Conservation (phyloP, 1,140 invertebrate species). For the Anagrus nilaparvatae region DNA sequence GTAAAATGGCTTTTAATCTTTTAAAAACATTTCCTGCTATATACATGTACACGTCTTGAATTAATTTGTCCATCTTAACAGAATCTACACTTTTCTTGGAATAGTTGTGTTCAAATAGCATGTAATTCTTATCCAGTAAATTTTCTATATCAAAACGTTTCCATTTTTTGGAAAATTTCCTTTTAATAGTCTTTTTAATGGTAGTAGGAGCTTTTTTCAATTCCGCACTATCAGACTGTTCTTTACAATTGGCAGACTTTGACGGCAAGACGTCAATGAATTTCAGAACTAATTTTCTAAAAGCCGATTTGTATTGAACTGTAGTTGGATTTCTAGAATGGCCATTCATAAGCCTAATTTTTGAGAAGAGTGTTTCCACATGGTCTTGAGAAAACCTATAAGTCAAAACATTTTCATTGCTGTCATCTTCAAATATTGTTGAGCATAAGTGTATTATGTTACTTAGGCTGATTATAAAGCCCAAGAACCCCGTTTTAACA, state of each 20-base stretch:
- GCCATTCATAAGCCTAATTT: neutral
- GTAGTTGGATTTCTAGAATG: neutral
- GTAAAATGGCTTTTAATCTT: neutral
- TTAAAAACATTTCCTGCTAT: constrained; percentile 3
- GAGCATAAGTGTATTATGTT: constrained; percentile 21
- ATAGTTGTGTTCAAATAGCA: constrained; percentile 20
- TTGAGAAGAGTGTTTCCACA: constrained; percentile 31
- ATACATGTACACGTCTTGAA: constrained; percentile 3
- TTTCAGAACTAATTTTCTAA: neutral
- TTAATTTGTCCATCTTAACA: constrained; percentile 2
- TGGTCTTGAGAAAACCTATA: neutral
- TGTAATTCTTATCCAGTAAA: neutral
- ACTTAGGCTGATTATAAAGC: constrained; percentile 21
- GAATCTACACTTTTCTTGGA: constrained; percentile 1
- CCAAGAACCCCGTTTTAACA: constrained; percentile 20
- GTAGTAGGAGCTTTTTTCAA: neutral
- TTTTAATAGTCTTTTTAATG: neutral
- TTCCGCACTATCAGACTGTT: neutral
- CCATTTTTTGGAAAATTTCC: neutral
- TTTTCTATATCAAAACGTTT: neutral
- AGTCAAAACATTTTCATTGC: neutral
- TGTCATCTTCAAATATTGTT: constrained; percentile 3
- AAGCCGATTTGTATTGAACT: neutral
- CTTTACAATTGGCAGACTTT: neutral
- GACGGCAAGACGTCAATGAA: neutral